phyloP scores from a whole-genome alignment of 2,888 invertebrate genomes.

The Phaonia tiefii region DNA sequence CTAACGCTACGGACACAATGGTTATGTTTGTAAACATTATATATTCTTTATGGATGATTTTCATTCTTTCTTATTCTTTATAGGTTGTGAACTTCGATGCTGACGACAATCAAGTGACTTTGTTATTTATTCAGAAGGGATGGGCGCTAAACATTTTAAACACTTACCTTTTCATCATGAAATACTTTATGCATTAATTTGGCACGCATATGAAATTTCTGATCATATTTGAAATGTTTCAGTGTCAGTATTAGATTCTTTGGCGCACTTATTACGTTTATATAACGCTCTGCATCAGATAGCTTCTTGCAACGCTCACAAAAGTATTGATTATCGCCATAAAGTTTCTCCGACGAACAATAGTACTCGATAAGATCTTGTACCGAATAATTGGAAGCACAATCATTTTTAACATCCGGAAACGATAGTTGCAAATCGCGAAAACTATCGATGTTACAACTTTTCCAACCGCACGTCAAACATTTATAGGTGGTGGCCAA shows the following conservation, averaged over 20 bases:
- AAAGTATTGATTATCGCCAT: slow-evolving; percentile 91
- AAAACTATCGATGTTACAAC: slow-evolving; percentile 89
- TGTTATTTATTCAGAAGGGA: too few relatives aligned
- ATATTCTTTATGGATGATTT: too few relatives aligned
- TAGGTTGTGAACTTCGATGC: too few relatives aligned
- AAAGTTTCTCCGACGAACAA: slow-evolving; percentile 88
- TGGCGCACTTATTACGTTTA: slow-evolving; percentile 87
- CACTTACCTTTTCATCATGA: slow-evolving; percentile 82
- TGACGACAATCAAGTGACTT: too few relatives aligned
- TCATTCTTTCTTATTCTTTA: too few relatives aligned
- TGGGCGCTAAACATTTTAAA: too few relatives aligned
- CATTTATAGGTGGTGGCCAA: slow-evolving; percentile 88
- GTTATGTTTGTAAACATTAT: too few relatives aligned
- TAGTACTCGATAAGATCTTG: slow-evolving; percentile 90
- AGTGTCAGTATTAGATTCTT: slow-evolving; percentile 89
- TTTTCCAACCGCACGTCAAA: slow-evolving; percentile 86
- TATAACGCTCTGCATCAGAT: slow-evolving; percentile 88
- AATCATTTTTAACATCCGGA: slow-evolving; percentile 82
- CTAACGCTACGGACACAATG: too few relatives aligned
- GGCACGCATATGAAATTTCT: slow-evolving; percentile 87
- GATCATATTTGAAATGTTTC: slow-evolving; percentile 89
- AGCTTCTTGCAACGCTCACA: slow-evolving; percentile 88
- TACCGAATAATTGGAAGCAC: slow-evolving; percentile 83
- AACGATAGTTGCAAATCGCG: slow-evolving; percentile 90
- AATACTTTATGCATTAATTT: slow-evolving; percentile 88